Evolutionary conservation across 2,113 vertebrate genomes (phyloP).

Genomic region (Sciurus niger): DNA sequence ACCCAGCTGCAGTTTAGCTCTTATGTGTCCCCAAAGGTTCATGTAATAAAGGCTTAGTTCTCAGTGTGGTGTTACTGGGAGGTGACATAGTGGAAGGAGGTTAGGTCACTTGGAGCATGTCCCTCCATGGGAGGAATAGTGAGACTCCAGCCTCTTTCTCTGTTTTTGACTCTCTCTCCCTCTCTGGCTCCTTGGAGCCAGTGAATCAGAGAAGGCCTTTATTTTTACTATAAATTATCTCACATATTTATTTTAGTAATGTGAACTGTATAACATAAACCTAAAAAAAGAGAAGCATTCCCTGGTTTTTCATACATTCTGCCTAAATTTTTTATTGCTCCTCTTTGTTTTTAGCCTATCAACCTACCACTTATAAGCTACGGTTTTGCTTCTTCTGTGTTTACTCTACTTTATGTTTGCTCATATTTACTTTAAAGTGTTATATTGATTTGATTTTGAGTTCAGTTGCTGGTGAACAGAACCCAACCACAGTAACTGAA

Average conservation of each 20-base stretch:
- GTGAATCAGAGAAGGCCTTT: background rate
- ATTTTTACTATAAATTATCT: too few species aligned
- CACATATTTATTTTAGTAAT: too few species aligned
- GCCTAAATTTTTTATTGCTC: background rate
- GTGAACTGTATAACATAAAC: too few species aligned
- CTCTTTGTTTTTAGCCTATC: background rate
- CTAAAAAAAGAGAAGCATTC: too few species aligned
- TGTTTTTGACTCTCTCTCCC: background rate
- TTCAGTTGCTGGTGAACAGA: background rate
- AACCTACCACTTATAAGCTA: background rate
- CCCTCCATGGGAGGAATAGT: too few species aligned
- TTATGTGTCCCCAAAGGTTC: background rate
- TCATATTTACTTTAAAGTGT: too few species aligned
- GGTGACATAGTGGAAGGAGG: too few species aligned
- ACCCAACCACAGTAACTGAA: background rate
- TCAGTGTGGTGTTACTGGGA: background rate
- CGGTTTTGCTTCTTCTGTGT: too few species aligned
- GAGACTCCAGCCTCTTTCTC: background rate
- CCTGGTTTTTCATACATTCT: background rate
- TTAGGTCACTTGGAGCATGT: too few species aligned
- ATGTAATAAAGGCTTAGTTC: background rate
- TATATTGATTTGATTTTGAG: background rate
- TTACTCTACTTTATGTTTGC: too few species aligned
- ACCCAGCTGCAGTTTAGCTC: background rate
- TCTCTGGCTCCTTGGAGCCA: background rate